Percentiles rank a stretch among this genome's conserved stretches.
Evolutionary conservation across 2,797 vertebrate genomes (phyloP).

Genomic region (Graptemys geographica): DNA sequence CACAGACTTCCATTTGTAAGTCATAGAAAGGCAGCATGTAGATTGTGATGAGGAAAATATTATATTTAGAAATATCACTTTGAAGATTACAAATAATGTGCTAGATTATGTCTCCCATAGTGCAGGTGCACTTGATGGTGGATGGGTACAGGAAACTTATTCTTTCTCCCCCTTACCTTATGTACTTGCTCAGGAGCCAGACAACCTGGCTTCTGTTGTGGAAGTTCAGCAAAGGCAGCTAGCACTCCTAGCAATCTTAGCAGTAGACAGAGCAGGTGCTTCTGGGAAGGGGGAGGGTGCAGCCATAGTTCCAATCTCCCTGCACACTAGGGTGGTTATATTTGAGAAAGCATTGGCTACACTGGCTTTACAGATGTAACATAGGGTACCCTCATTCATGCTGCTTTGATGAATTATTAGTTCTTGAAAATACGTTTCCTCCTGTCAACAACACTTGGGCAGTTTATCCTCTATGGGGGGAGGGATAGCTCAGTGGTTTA

Average conservation of each 20-base stretch:
- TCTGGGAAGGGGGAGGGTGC: background rate
- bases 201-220: accelerated
- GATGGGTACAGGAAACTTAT: accelerated
- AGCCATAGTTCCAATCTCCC: accelerated
- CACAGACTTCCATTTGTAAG: background rate
- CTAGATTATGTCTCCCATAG: background rate
- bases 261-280: background rate
- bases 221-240: background rate
- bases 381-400: background rate
- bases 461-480: background rate
- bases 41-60: background rate
- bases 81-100: conserved; percentile 7
- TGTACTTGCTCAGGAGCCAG: accelerated
- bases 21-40: background rate
- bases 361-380: accelerated
- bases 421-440: background rate
- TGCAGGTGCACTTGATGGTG: background rate
- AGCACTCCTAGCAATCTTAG: background rate
- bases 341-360: background rate
- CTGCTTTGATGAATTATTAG: background rate
- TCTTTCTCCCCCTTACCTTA: background rate
- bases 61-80: conserved; percentile 16
- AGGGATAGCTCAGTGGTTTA: too few species aligned
- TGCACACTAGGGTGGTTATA: background rate
- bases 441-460: accelerated